Evolutionary conservation across 2,888 invertebrate genomes (phyloP).

Genomic region (Microctonus aethiopoides): DNA sequence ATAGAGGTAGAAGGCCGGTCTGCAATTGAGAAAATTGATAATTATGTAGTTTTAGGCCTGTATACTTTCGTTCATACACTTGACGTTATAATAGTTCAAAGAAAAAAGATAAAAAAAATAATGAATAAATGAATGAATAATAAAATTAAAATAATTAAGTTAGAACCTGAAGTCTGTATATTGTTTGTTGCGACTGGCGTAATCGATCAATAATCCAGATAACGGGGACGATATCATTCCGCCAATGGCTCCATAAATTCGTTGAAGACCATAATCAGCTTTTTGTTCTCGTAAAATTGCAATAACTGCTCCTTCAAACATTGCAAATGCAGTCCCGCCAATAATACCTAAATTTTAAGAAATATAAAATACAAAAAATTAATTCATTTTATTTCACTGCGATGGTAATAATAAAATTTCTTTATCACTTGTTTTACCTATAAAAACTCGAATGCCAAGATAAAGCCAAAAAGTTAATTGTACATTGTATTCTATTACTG

Average conservation of each 20-base stretch:
- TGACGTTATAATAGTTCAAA: background rate
- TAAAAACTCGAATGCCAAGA: constrained; percentile 71
- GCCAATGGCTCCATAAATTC: constrained; percentile 80
- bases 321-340: constrained; percentile 80
- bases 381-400: background rate
- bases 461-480: constrained; percentile 80
- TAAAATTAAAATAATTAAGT: too few species aligned
- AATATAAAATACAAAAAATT: background rate
- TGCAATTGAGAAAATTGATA: constrained; percentile 59
- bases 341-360: constrained; percentile 73
- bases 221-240: constrained; percentile 84
- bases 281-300: constrained; percentile 80
- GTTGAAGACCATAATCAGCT: constrained; percentile 82
- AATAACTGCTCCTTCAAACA: constrained; percentile 85
- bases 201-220: constrained; percentile 80
- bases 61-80: background rate
- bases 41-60: constrained; percentile 14
- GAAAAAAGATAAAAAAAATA: constrained; percentile 6
- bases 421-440: constrained; percentile 50
- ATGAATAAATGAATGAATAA: too few species aligned
- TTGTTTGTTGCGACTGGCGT: constrained; percentile 76
- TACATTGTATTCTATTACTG: constrained; percentile 73
- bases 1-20: constrained; percentile 83
- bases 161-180: constrained; percentile 78
- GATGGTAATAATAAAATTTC: background rate